Evolutionary conservation across 2,797 vertebrate species (phyloP).

Genomic region (Adelosebastes latens): DNA sequence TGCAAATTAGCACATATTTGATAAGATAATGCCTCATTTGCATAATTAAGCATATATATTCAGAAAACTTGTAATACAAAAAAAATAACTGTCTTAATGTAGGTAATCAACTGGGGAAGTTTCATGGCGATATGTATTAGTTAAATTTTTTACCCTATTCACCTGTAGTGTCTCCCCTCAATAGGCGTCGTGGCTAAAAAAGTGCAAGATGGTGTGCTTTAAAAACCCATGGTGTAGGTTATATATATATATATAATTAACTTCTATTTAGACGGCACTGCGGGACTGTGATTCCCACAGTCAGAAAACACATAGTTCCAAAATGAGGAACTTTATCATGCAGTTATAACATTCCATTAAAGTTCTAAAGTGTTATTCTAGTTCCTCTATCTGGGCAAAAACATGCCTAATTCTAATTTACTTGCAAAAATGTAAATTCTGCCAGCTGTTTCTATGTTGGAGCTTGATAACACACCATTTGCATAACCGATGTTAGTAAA

Average conservation of each 20-base stretch:
- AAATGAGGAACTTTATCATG: neutral
- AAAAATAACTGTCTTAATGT: too few relatives aligned
- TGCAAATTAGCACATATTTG: too few relatives aligned
- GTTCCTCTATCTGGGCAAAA: neutral
- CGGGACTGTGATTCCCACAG: neutral
- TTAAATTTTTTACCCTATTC: too few relatives aligned
- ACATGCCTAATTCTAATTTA: neutral
- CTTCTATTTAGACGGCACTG: neutral
- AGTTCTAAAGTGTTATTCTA: neutral
- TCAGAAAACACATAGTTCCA: constrained; percentile 4
- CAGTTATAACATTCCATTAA: neutral
- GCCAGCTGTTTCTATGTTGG: neutral
- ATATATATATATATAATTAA: neutral
- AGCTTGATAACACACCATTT: neutral
- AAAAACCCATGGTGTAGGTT: neutral
- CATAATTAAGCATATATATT: too few relatives aligned
- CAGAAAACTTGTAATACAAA: too few relatives aligned
- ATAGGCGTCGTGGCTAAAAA: neutral
- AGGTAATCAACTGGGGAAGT: too few relatives aligned
- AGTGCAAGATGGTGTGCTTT: neutral
- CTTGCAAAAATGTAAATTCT: neutral
- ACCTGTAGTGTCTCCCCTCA: too few relatives aligned
- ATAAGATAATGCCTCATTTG: too few relatives aligned
- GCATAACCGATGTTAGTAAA: constrained; percentile 1
- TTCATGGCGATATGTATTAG: too few relatives aligned